These are phyloP conservation scores for Dicentrarchus labrax DNA, from an alignment of 2,113 vertebrate genomes.

Conservation along the genomic window DNA sequence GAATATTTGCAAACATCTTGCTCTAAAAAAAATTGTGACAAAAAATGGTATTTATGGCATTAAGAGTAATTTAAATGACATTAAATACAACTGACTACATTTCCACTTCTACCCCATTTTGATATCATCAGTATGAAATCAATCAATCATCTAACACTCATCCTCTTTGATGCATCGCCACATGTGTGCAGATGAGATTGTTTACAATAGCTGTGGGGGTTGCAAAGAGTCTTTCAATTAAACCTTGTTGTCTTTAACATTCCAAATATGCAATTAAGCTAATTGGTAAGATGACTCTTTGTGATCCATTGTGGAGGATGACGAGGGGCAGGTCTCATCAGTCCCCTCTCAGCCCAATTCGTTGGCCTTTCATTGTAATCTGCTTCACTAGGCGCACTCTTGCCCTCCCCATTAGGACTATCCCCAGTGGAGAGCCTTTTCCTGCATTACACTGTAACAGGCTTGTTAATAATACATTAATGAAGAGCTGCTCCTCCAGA, in stretches of 20 bases:
- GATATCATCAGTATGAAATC: conserved; percentile 4
- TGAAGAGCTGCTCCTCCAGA: conserved; percentile 91
- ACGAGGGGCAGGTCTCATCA: conserved; percentile 71
- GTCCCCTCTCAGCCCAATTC: conserved; percentile 63
- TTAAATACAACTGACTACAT: too few species aligned
- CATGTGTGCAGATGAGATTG: conserved; percentile 25
- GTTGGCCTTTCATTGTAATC: conserved; percentile 75
- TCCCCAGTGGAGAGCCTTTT: conserved; percentile 86
- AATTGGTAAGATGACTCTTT: conserved; percentile 71
- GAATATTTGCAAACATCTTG: too few species aligned
- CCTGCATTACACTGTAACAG: conserved; percentile 88
- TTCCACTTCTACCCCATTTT: not conserved
- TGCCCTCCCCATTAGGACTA: conserved; percentile 87
- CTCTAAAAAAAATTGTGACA: too few species aligned
- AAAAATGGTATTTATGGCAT: too few species aligned
- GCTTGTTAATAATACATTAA: conserved; percentile 97
- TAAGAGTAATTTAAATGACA: too few species aligned
- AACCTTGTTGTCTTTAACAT: conserved; percentile 70
- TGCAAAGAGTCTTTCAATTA: conserved; percentile 66
- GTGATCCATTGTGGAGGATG: conserved; percentile 64
- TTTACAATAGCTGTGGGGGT: conserved; percentile 46
- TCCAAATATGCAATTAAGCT: conserved; percentile 77
- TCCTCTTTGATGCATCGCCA: not conserved
- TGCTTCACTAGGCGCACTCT: conserved; percentile 85
- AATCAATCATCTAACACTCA: conserved; percentile 1